Conservation (phyloP, 2,113 vertebrate species). For the Gavia stellata region DNA sequence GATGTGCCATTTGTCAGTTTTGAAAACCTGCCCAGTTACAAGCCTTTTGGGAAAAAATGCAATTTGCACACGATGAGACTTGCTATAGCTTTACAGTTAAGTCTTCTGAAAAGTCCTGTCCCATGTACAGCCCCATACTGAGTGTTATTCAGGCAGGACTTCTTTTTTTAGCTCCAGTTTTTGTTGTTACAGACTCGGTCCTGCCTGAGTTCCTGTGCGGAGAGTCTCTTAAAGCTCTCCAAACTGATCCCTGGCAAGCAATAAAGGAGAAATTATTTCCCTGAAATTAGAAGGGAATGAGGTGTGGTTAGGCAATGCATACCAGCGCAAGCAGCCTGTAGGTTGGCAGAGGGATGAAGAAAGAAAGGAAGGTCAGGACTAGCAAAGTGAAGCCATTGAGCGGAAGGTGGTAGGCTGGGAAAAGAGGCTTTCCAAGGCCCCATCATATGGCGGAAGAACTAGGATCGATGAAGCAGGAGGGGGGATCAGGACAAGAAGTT, state of each 20-base stretch:
- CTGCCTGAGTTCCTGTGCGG: neutral
- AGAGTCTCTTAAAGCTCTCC: neutral
- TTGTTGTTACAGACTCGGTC: neutral
- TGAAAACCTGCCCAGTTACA: neutral
- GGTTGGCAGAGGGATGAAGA: neutral
- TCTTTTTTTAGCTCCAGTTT: neutral
- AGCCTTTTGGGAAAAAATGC: neutral
- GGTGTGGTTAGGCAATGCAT: neutral
- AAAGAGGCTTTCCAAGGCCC: neutral
- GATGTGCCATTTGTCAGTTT: neutral
- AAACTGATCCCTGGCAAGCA: neutral
- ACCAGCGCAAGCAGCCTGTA: neutral
- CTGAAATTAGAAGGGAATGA: neutral
- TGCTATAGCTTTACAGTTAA: neutral
- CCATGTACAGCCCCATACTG: neutral
- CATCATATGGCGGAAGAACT: neutral
- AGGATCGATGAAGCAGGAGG: rapidly evolving
- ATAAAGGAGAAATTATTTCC: neutral
- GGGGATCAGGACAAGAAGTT: neutral
- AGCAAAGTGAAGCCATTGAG: neutral
- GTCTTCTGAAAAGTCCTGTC: neutral
- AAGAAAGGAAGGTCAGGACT: neutral
- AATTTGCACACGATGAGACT: neutral
- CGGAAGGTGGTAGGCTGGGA: neutral
- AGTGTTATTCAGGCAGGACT: neutral